Evolutionary conservation across 2,113 vertebrate genomes (phyloP), one percentile per base, ranked within the genome.

Genomic region (Sinosuthora webbiana): DNA sequence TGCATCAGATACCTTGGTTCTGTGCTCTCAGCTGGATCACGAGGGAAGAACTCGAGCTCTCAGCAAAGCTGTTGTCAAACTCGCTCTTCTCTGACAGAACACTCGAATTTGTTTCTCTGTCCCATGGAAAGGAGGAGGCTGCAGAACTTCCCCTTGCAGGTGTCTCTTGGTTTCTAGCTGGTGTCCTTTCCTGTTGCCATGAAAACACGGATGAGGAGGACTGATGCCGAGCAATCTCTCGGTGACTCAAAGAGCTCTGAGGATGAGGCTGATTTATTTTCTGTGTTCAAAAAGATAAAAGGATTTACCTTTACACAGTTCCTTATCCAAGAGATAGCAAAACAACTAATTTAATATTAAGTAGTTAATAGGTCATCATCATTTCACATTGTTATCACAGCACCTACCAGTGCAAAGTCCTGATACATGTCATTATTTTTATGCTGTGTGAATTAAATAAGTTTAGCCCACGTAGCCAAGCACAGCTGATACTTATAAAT

Each of bases 201-300:
- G 98, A 98, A 95, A 99, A 99, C 79, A 99, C 98, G 3, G 98
- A 99, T 3, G 99, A 99, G 13, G 98, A 99, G 53, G 98, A 83
- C 89, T 99, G 98, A 76, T 98, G 98, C 8, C 98, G 97, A 44
- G 99, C 98, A 45, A 99, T 99, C 88, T 99, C 99, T 31, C 98
- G 99, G 94, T 98, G 98, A 87, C 94, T 98, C 95, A 97, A 95
- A 44, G 98, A 95, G 60, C 81, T 94, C 64, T 92, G 97, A 75
- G 93, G 79, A 59, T 76, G 42, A 44, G 98, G 95, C 78, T 98
- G 98, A 97, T 96, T 99, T 37, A 96, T 77, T 96, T 97, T 96
- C 98, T 99, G 89, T 31, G 67, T n/a, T 33, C 17, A 88, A 93
- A 86, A 83, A 91, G 87, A 42, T 85, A 41, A 89, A 71, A 52